Percentiles rank a stretch among this genome's conserved stretches.
Evolutionary conservation across 1,140 invertebrate genomes (phyloP).

Genomic region (Drosophila kohkoa): DNA sequence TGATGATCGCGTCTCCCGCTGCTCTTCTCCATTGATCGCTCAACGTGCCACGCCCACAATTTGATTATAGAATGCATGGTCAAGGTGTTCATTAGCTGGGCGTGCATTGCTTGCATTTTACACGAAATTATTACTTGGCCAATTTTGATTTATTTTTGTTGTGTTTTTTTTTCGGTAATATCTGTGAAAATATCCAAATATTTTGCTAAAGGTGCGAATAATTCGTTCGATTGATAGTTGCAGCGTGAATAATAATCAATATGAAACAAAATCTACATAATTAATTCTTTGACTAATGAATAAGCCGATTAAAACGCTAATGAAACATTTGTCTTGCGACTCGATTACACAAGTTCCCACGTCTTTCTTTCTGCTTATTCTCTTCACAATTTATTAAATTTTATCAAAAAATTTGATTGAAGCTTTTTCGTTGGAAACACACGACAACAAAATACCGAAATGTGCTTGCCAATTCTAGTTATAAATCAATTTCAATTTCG

Average conservation of each 20-base stretch:
- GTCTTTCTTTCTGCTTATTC: slow-evolving; percentile 13
- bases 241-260: slow-evolving; percentile 16
- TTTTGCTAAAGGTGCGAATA: slow-evolving; percentile 32
- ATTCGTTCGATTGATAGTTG: slow-evolving; percentile 40
- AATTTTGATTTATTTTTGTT: not conserved
- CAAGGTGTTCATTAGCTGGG: slow-evolving; percentile 56
- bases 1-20: slow-evolving; percentile 59
- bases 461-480: slow-evolving; percentile 11
- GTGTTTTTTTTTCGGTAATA: not conserved
- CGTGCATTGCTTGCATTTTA: slow-evolving; percentile 27
- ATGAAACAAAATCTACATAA: slow-evolving; percentile 4
- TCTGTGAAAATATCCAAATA: slow-evolving; percentile 5
- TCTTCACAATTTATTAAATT: slow-evolving; percentile 15
- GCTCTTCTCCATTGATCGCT: slow-evolving; percentile 32
- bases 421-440: slow-evolving; percentile 10
- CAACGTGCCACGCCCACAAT: slow-evolving; percentile 68
- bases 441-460: not conserved
- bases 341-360: slow-evolving; percentile 18
- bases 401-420: slow-evolving; percentile 23
- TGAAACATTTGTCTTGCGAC: slow-evolving; percentile 18
- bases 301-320: slow-evolving; percentile 21
- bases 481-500: slow-evolving; percentile 24
- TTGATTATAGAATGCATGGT: slow-evolving; percentile 57
- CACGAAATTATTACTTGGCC: slow-evolving; percentile 21
- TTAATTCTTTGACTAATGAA: slow-evolving; percentile 13